Evolutionary conservation across 2,888 invertebrate genomes (phyloP), one percentile per base, ranked within the genome.

Genomic region (Cataglyphis livida): DNA sequence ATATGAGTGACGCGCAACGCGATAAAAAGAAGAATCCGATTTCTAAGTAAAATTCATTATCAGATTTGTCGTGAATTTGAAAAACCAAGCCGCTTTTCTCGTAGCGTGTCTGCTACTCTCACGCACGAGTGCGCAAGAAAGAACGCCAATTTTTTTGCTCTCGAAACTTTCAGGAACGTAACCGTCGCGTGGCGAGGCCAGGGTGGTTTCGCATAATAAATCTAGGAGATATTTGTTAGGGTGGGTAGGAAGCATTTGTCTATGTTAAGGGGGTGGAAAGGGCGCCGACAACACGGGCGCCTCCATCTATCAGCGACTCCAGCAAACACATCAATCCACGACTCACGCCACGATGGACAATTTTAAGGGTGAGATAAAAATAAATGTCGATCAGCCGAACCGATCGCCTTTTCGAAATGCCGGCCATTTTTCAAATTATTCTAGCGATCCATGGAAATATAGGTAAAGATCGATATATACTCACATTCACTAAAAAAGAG

Each of bases 251-350:
- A 92, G 89, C 93, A 93, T 93, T 93, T 93, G 91, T 93, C 93
- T 92, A 89, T 90, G 91, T 92, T 93, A 91, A 90, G 89, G 88
- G 89, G 87, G 84, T 88, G 89, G 86, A 86, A 88, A 91, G 92
- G 89, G 92, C 92, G 92, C 91, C 91, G 91, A 93, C 91, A 92
- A 91, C 90, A 87, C 87, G 90, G 90, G 86, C 90, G 90, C 91
- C 91, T 93, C 91, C 93, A 94, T 94, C 92, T 92, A 94, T 94
- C 94, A 93, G 91, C 90, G 88, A 89, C 91, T 91, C 90, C 86
- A 89, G 90, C 91, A 93, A 93, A 92, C 93, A 92, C 93, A 91
- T 93, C 93, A 93, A 93, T 93, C 92, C 90, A 91, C 91, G 89
- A 91, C 91, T 89, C 91, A 91, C 88, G 90, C 88, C 89, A 90